These are phyloP conservation scores for Gopherus evgoodei DNA, from an alignment of 2,113 vertebrate genomes.

Conservation along the genomic window DNA sequence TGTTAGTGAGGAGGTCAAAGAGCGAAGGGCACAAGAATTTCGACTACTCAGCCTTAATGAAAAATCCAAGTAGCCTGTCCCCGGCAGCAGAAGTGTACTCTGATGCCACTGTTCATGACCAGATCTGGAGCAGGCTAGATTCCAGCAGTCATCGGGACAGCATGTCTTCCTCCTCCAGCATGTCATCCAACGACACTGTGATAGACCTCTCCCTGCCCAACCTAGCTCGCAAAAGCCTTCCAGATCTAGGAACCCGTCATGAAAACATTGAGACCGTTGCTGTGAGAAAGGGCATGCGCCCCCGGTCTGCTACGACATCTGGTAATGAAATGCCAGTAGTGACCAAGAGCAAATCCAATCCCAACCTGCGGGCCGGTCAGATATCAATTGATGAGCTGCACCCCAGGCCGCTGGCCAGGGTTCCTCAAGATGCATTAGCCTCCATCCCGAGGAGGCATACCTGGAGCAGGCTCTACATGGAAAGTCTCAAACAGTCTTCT, in stretches of 20 bases:
- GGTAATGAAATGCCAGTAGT: conserved; percentile 59
- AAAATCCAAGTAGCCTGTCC: conserved; percentile 58
- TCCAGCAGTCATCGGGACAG: conserved; percentile 85
- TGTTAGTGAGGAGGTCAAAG: conserved; percentile 78
- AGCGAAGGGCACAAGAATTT: conserved; percentile 78
- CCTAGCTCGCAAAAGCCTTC: conserved; percentile 84
- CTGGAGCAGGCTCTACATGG: conserved; percentile 89
- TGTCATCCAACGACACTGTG: conserved; percentile 94
- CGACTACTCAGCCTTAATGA: conserved; percentile 45
- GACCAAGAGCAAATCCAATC: conserved; percentile 93
- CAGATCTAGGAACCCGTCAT: conserved; percentile 67
- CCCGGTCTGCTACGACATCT: conserved; percentile 39
- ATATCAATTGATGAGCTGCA: conserved; percentile 65
- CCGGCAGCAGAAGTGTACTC: conserved; percentile 83
- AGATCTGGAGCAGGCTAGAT: conserved; percentile 91
- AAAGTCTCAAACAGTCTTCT: conserved; percentile 83
- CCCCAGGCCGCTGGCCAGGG: conserved; percentile 75
- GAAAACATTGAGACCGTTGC: conserved; percentile 57
- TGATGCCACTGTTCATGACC: conserved; percentile 86
- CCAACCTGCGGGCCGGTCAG: conserved; percentile 83
- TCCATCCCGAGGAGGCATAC: conserved; percentile 82
- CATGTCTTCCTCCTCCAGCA: conserved; percentile 93
- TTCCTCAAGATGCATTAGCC: conserved; percentile 44
- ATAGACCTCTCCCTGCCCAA: conserved; percentile 91
- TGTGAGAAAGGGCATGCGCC: conserved; percentile 56